phyloP scores from a whole-genome alignment of 1,140 invertebrate species.

The Dendrolimus kikuchii region DNA sequence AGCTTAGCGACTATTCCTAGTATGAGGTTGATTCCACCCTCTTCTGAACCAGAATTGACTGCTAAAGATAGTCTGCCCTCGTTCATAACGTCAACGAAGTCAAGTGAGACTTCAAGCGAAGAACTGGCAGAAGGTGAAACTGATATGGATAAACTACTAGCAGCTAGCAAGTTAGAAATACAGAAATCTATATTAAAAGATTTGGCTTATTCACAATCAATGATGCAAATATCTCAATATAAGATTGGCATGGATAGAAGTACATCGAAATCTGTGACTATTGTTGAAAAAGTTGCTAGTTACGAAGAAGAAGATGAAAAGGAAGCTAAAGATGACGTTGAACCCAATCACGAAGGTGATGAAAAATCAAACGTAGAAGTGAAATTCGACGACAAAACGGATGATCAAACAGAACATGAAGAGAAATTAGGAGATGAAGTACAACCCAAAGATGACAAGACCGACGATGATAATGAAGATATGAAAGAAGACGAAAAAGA shows the following conservation, averaged over 20 bases:
- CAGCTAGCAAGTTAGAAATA: slow-evolving; percentile 52
- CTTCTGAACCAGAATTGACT: slow-evolving; percentile 18
- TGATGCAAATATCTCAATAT: slow-evolving; percentile 25
- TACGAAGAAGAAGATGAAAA: slow-evolving; percentile 9
- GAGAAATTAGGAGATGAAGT: slow-evolving; percentile 13
- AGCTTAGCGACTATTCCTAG: slow-evolving; percentile 57
- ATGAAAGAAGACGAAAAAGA: slow-evolving; percentile 10
- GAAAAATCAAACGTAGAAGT: too few species aligned
- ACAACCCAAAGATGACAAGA: slow-evolving; percentile 19
- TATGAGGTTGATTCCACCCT: slow-evolving; percentile 39
- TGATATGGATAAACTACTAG: slow-evolving; percentile 45
- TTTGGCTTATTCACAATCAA: slow-evolving; percentile 42
- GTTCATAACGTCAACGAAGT: slow-evolving; percentile 48
- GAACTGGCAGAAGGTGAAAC: slow-evolving; percentile 23
- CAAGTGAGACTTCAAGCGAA: slow-evolving; percentile 36
- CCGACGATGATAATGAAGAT: slow-evolving; percentile 10
- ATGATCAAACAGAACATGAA: slow-evolving; percentile 16
- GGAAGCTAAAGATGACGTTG: slow-evolving; percentile 9
- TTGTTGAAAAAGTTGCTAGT: slow-evolving; percentile 15
- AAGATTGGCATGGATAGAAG: slow-evolving; percentile 19
- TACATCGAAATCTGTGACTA: slow-evolving; percentile 17
- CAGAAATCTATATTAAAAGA: slow-evolving; percentile 58
- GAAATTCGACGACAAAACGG: slow-evolving; percentile 7
- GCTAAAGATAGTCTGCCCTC: slow-evolving; percentile 43
- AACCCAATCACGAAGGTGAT: too few species aligned